Evolutionary conservation across 1,140 invertebrate species (phyloP).

Genomic region (Probaryconus sp.): DNA sequence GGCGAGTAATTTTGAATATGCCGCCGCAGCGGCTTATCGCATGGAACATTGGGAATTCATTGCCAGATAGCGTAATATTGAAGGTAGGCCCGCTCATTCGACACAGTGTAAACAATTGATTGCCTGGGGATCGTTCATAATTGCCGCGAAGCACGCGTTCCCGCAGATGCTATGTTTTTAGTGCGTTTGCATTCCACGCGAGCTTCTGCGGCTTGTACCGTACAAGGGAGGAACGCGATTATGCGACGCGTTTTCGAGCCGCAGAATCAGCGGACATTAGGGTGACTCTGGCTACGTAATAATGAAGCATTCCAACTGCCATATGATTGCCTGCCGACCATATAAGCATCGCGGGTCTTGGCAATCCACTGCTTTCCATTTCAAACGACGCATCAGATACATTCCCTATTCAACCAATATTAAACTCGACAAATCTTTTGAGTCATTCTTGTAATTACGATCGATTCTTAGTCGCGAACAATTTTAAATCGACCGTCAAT

Average conservation of each 20-base stretch:
- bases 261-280: conserved; percentile 37
- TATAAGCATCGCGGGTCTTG: too few species aligned
- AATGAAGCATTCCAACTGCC: conserved; percentile 55
- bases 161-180: conserved; percentile 8
- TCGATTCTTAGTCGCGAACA: too few species aligned
- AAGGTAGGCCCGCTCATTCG: conserved; percentile 5
- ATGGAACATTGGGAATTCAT: conserved; percentile 27
- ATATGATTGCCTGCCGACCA: too few species aligned
- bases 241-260: conserved; percentile 19
- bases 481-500: too few species aligned
- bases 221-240: conserved; percentile 33
- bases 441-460: too few species aligned
- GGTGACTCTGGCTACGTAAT: conserved; percentile 40
- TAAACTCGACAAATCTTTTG: too few species aligned
- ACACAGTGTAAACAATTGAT: conserved; percentile 42
- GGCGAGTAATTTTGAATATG: conserved; percentile 48
- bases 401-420: too few species aligned
- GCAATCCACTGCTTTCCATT: too few species aligned
- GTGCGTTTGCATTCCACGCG: conserved; percentile 26
- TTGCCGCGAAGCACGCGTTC: conserved; percentile 30
- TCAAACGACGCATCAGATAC: too few species aligned
- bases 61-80: conserved; percentile 25
- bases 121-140: conserved; percentile 40
- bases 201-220: conserved; percentile 22
- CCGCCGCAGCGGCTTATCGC: conserved; percentile 40